Base-by-base conservation (phyloP, 2,888 invertebrate species). In the Polydrusus pterygomalis region DNA sequence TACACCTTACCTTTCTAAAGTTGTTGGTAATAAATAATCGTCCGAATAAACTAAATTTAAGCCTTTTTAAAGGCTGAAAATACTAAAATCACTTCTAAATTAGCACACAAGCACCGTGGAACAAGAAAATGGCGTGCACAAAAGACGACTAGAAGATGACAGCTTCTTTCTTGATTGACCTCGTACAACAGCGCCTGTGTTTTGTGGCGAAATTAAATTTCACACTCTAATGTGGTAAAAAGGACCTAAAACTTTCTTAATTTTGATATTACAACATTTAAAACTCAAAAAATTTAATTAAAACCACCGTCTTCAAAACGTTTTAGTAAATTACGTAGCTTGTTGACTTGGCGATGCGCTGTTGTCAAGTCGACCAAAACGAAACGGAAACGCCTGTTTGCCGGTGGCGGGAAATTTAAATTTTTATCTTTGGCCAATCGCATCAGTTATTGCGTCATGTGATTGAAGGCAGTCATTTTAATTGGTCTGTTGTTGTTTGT, bases 361-460 rank as follows among this genome's bases (percentile, higher is more conserved):
- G 81, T 81, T 82, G 82, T 79, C 81, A 72, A 67, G 56, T 77
- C 77, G 77, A 72, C 62, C 13, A 1, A 1, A 18, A 45, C 15
- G 38, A 38, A 56, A 34, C 49, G 71, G 68, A 70, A 67, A 68
- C 68, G 68, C 65, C 34, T 60, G 58, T 43, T 17, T 2, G 15
- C 38, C 18, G 65, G 62, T 11, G 75, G 85, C 85, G 85, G 80
- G 79, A 83, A 81, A 77, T 84, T 84, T 80, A 79, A 85, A 84
- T 63, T 43, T 15, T 65, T 38, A 30, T 25, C 10, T 45, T 34
- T 20, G 25, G 73, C 85, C 83, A 84, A 85, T 84, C 49, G 63
- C 0, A 49, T 49, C 13, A 10, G 10, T 0, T 7, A 25, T 11
- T 11, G 8, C 5, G 68, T 78, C 84, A 84, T 79, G 80, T 84